Percentiles rank a stretch among this genome's conserved stretches.
These are phyloP conservation scores for Porites divaricata DNA, from an alignment of 92 coral and sea anemone genomes.

Conservation along the genomic window DNA sequence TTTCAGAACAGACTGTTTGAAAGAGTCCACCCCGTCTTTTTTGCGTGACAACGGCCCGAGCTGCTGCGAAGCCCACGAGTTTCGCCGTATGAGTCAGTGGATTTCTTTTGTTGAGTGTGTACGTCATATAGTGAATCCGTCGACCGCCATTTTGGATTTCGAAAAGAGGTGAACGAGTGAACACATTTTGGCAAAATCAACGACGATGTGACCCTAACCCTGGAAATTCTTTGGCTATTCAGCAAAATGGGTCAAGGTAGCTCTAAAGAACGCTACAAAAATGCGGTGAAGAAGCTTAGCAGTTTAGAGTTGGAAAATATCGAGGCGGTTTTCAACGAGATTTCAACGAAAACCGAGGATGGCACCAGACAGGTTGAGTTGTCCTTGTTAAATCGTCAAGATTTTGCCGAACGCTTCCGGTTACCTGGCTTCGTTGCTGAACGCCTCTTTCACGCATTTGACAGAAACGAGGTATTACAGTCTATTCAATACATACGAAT, in stretches of 20 bases:
- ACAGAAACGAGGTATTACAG: conserved; percentile 69
- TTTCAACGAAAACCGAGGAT: conserved; percentile 87
- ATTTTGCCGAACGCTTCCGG: conserved; percentile 95
- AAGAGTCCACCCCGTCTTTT: no score
- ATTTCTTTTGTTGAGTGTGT: not conserved
- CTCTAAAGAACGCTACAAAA: conserved; percentile 83
- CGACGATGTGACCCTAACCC: conserved; percentile 3
- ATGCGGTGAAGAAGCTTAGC: conserved; percentile 92
- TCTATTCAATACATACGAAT: not conserved
- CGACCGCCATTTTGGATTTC: conserved; percentile 23
- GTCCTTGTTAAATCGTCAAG: conserved; percentile 86
- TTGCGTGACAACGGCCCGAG: no score
- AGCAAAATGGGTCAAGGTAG: conserved; percentile 82
- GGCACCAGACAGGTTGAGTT: conserved; percentile 89
- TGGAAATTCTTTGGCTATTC: no score
- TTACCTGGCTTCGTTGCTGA: conserved; percentile 97
- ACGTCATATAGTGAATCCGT: no score
- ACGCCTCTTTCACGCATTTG: conserved; percentile 95
- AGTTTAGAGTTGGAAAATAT: conserved; percentile 87
- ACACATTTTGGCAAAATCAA: not conserved
- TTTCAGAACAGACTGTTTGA: no score
- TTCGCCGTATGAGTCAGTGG: conserved; percentile 16
- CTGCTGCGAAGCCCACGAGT: not conserved
- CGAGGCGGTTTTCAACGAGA: conserved; percentile 91
- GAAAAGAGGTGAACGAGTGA: not conserved